Conservation (phyloP, 2,797 vertebrate genomes). For the Diplodus puntazzo region DNA sequence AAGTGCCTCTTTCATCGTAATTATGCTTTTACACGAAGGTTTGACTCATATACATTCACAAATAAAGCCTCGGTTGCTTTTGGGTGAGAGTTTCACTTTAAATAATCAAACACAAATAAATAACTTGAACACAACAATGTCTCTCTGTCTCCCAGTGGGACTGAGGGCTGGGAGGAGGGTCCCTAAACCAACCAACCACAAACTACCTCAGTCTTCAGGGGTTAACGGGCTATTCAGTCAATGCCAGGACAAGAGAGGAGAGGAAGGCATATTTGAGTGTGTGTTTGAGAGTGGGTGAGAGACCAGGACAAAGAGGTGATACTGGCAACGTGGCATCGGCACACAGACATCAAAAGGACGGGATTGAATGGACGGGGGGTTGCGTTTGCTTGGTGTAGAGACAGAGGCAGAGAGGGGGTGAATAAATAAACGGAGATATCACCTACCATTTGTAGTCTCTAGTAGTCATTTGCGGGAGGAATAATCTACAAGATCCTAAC, state of each 20-base stretch:
- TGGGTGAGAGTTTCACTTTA: no score
- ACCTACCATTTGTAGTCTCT: not conserved
- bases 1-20: no score
- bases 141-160: conserved; percentile 32
- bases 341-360: conserved; percentile 46
- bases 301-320: conserved; percentile 37
- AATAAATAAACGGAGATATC: conserved; percentile 21
- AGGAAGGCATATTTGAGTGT: conserved; percentile 25
- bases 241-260: conserved; percentile 45
- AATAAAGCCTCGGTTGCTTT: no score
- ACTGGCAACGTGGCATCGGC: conserved; percentile 22
- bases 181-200: conserved; percentile 57
- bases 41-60: no score
- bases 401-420: not conserved
- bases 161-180: conserved; percentile 39
- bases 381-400: conserved; percentile 38
- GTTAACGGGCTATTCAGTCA: conserved; percentile 59
- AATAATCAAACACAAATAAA: conserved; percentile 3
- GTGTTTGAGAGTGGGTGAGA: not conserved
- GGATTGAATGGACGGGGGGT: conserved; percentile 4
- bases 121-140: conserved; percentile 29
- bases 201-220: conserved; percentile 50
- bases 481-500: not conserved
- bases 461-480: not conserved
- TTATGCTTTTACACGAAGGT: no score